Percentiles rank a stretch among this genome's conserved stretches.
Evolutionary conservation across 2,797 vertebrate species (phyloP).

Genomic region (Silurus lanzhouensis): DNA sequence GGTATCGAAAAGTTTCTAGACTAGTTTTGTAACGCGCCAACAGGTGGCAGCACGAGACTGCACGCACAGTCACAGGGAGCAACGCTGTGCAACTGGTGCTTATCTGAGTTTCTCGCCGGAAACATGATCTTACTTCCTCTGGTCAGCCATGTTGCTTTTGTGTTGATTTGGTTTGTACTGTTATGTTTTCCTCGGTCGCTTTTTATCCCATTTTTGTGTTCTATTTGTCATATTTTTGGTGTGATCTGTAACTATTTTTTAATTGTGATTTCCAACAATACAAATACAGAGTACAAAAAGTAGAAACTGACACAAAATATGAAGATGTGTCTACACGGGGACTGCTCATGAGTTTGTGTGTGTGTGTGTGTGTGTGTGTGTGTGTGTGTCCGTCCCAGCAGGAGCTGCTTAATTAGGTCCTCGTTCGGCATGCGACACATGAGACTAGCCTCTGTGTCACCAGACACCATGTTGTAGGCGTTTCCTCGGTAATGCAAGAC

Average conservation of each 20-base stretch:
- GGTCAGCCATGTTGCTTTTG: too few species aligned
- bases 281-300: neutral
- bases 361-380: slow-evolving; percentile 33
- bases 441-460: slow-evolving; percentile 68
- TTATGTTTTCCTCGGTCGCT: too few species aligned
- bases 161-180: too few species aligned
- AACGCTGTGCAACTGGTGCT: too few species aligned
- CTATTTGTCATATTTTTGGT: too few species aligned
- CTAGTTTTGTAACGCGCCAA: too few species aligned
- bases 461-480: slow-evolving; percentile 70
- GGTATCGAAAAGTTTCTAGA: too few species aligned
- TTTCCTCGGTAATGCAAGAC: slow-evolving; percentile 69
- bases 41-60: too few species aligned
- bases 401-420: slow-evolving; percentile 69
- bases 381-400: slow-evolving; percentile 51
- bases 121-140: too few species aligned
- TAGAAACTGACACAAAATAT: neutral
- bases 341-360: slow-evolving; percentile 1
- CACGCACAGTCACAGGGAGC: too few species aligned
- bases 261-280: neutral
- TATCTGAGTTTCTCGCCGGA: too few species aligned
- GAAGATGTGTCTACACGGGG: neutral
- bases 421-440: slow-evolving; percentile 57
- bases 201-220: too few species aligned
- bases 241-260: neutral